phyloP scores from a whole-genome alignment of 2,888 invertebrate species.

The Urechis unicinctus region DNA sequence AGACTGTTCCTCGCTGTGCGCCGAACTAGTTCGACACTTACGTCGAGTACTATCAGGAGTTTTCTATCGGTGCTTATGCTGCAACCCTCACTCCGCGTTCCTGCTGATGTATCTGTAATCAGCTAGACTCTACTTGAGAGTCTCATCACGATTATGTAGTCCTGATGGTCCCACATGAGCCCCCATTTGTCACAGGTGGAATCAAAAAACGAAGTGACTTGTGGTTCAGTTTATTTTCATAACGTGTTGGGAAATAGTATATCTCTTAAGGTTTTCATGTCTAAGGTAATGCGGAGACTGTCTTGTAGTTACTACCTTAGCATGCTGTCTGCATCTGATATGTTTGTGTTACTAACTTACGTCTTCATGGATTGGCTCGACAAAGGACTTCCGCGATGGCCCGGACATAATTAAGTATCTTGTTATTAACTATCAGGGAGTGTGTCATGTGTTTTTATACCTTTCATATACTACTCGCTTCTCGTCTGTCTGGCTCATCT shows the following conservation, averaged over 20 bases:
- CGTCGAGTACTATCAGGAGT: too few species aligned
- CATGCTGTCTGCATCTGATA: constrained; percentile 71
- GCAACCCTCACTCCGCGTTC: too few species aligned
- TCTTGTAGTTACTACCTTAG: constrained; percentile 75
- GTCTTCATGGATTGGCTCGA: constrained; percentile 45
- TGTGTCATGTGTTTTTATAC: constrained; percentile 70
- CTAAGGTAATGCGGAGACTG: constrained; percentile 59
- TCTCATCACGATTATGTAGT: too few species aligned
- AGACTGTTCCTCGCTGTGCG: too few species aligned
- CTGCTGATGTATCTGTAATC: too few species aligned
- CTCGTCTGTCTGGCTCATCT: constrained; percentile 41
- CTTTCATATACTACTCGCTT: constrained; percentile 53
- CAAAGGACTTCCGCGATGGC: constrained; percentile 19
- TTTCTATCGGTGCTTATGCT: too few species aligned
- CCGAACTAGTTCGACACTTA: too few species aligned
- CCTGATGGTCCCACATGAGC: too few species aligned
- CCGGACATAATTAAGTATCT: constrained; percentile 16
- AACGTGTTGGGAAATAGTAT: constrained; percentile 12
- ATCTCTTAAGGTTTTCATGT: constrained; percentile 62
- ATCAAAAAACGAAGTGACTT: too few species aligned
- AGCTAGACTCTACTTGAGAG: too few species aligned
- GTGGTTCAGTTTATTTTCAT: too few species aligned
- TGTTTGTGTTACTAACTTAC: constrained; percentile 62
- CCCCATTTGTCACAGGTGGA: too few species aligned
- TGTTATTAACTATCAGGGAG: constrained; percentile 51